phyloP scores from a whole-genome alignment of 2,113 vertebrate genomes.

The Haemorhous mexicanus region DNA sequence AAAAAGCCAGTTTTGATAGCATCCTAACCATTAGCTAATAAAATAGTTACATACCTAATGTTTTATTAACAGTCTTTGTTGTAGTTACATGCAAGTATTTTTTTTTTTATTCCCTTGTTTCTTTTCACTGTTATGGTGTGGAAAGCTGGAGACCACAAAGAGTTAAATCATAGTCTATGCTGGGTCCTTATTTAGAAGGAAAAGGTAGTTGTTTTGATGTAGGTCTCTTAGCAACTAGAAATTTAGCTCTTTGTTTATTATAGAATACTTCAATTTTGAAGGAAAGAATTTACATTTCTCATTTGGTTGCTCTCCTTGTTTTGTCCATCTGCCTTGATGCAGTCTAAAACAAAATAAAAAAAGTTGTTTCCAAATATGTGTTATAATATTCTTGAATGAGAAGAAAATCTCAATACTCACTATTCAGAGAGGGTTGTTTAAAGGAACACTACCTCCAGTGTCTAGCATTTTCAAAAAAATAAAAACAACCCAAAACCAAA shows the following conservation, averaged over 20 bases:
- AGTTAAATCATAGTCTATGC: slow-evolving; percentile 67
- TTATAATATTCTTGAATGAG: slow-evolving; percentile 37
- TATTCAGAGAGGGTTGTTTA: not conserved
- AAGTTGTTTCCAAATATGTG: slow-evolving; percentile 26
- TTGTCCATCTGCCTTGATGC: not conserved
- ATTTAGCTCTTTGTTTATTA: slow-evolving; percentile 68
- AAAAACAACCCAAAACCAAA: fast-evolving
- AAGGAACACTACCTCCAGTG: not conserved
- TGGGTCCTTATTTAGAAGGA: slow-evolving; percentile 55
- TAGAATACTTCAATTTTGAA: slow-evolving; percentile 64
- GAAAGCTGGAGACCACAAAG: slow-evolving; percentile 37
- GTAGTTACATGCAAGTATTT: not conserved
- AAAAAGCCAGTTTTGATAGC: not conserved
- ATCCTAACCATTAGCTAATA: not conserved
- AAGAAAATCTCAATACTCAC: slow-evolving; percentile 21
- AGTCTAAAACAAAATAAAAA: not conserved
- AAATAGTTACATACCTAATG: not conserved
- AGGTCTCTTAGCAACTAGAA: slow-evolving; percentile 76
- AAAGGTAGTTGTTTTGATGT: slow-evolving; percentile 60
- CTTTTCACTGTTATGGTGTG: not conserved
- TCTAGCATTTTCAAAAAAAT: not conserved
- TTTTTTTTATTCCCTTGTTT: not conserved
- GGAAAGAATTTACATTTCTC: slow-evolving; percentile 55
- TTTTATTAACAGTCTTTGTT: not conserved
- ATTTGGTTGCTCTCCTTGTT: slow-evolving; percentile 22